Conservation (phyloP, 2,113 vertebrate genomes). For the Marcusenius ussheri region DNA sequence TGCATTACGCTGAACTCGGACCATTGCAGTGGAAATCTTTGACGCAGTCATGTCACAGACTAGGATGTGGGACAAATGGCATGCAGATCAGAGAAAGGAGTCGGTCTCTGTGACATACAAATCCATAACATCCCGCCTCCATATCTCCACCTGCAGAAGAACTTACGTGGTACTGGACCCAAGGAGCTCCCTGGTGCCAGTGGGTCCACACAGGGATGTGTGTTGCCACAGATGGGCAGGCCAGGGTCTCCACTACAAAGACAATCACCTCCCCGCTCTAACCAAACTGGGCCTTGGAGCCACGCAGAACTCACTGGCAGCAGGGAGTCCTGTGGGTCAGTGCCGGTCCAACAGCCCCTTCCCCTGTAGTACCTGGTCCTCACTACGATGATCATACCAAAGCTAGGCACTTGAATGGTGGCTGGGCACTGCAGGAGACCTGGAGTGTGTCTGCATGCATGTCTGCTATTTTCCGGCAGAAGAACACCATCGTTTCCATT, state of each 20-base stretch:
- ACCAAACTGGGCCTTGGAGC: slow-evolving; percentile 49
- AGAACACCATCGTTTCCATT: not conserved
- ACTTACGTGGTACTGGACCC: not conserved
- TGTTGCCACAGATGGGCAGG: slow-evolving; percentile 42
- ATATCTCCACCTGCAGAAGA: not conserved
- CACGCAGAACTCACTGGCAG: slow-evolving; percentile 34
- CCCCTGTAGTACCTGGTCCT: slow-evolving; percentile 37
- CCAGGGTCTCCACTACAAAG: slow-evolving; percentile 40
- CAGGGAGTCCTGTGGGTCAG: not conserved
- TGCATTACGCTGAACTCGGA: not conserved
- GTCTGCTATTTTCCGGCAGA: not conserved
- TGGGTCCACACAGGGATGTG: slow-evolving; percentile 12
- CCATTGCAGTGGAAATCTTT: not conserved
- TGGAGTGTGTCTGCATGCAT: not conserved
- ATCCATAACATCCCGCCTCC: not conserved
- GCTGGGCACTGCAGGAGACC: slow-evolving; percentile 23
- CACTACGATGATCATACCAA: slow-evolving; percentile 40
- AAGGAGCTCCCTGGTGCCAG: not conserved
- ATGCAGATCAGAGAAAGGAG: not conserved
- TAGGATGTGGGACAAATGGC: not conserved
- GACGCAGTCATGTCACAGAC: not conserved
- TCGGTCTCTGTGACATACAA: not conserved
- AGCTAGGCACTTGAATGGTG: slow-evolving; percentile 32
- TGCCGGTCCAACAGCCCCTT: slow-evolving; percentile 17
- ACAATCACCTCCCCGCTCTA: slow-evolving; percentile 52